Conservation (phyloP, 2,113 vertebrate genomes). For the Chaetops frenatus region DNA sequence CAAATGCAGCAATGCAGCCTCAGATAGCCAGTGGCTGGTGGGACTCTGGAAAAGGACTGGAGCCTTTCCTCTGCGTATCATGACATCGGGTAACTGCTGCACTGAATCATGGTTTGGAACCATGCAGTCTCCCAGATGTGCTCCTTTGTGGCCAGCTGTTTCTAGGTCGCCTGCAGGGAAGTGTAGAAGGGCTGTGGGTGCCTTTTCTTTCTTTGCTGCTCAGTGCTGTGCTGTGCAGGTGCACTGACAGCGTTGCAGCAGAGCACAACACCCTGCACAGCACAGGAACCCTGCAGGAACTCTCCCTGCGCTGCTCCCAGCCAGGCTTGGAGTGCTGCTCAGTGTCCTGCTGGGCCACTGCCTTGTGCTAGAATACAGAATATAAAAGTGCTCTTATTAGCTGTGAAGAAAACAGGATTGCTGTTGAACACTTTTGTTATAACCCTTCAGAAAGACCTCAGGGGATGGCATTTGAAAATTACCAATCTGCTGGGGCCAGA, state of each 20-base stretch:
- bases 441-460: background rate
- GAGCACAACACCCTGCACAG: background rate
- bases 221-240: background rate
- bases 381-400: background rate
- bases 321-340: background rate
- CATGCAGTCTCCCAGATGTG: background rate
- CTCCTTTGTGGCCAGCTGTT: background rate
- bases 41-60: background rate
- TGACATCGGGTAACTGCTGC: background rate
- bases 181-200: background rate
- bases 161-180: accelerated
- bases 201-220: background rate
- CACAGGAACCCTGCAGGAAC: background rate
- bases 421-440: background rate
- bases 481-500: background rate
- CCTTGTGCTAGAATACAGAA: background rate
- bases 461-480: background rate
- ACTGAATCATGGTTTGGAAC: background rate
- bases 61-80: background rate
- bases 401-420: background rate
- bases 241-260: accelerated
- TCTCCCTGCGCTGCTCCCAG: background rate
- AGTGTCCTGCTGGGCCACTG: background rate
- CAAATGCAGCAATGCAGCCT: background rate
- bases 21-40: background rate